These are phyloP conservation scores for Zosterops hypoxanthus DNA, from an alignment of 2,113 vertebrate species.

Conservation along the genomic window DNA sequence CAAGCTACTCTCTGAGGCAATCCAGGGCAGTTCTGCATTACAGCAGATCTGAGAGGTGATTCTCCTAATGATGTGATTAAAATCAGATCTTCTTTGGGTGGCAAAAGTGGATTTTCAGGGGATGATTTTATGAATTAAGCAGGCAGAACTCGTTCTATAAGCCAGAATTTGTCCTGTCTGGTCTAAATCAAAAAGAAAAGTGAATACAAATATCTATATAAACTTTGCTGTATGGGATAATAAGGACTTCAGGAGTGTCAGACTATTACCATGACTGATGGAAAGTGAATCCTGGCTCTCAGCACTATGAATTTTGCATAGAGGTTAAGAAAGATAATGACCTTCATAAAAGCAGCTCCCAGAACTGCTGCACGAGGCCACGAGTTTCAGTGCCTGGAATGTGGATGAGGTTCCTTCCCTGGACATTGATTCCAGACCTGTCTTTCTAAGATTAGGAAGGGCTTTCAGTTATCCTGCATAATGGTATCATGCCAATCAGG, in stretches of 20 bases:
- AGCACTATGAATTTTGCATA: constrained; percentile 3
- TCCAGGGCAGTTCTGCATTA: background rate
- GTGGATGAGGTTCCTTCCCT: constrained; percentile 29
- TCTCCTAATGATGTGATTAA: background rate
- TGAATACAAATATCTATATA: background rate
- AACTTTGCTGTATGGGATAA: background rate
- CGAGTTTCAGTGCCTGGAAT: constrained; percentile 14
- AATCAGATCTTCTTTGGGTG: background rate
- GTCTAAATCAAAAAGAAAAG: background rate
- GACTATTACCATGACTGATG: background rate
- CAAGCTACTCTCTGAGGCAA: background rate
- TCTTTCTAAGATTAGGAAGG: background rate
- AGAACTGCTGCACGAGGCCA: background rate
- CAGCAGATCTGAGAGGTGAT: background rate
- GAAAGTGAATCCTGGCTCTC: constrained; percentile 2
- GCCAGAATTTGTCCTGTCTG: background rate
- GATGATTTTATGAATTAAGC: background rate
- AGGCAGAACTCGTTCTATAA: background rate
- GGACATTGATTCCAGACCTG: constrained; percentile 22
- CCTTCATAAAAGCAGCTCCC: constrained; percentile 1
- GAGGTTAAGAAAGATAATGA: constrained; percentile 17
- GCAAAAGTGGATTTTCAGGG: background rate
- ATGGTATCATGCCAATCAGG: background rate
- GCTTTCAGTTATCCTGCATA: background rate
- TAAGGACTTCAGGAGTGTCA: background rate